Evolutionary conservation across 2,888 invertebrate genomes (phyloP), one percentile per base, ranked within the genome.

Genomic region (Corbicula japonica): DNA sequence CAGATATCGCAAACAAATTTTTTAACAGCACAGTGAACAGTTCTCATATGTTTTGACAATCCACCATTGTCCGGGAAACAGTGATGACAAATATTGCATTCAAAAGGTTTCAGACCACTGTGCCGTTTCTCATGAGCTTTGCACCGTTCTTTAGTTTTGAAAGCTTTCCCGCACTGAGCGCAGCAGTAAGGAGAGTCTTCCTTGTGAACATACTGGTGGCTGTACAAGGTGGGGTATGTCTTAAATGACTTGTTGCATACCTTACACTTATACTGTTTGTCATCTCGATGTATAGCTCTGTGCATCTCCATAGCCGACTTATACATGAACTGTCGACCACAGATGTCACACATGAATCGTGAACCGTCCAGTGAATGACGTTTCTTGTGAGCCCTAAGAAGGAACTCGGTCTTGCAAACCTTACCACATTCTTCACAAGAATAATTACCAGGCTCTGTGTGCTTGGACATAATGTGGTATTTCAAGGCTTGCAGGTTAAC

Each of bases 1-100:
- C 92, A 92, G 23, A 90, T 84, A 30, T 86, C 87, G 76, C 92
- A 92, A 0, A 85, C 86, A 83, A 90, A 92, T 52, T 88, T 84
- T 46, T 89, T 90, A n/a, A 77, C 80, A 2, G 84, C 73, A 21
- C 85, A 76, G 65, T 92, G 92, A 12, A 92, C 90, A 15, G 92
- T 90, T 52, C 87, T 86, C 44, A 80, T 84, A 72, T 92, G 92
- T 68, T 92, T 92, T 6, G 89, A 86, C 34, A 92, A 74, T 0
- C 92, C 92, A 6, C 91, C 91, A 70, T 91, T 91, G 68, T 91
- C 91, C 1, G 91, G 91, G 68, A 92, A 92, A 23, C 86, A 80
- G 56, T 89, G 90, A 2, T 84, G 83, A 84, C 92, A 92, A 0
- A 83, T 65, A 6, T 79, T 34, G 76, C 92, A 92, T 30, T 78